Percentiles rank a stretch among this genome's conserved stretches.
Evolutionary conservation across 53 echinoderm and acorn worm genomes (phyloP).

Genomic region (Holothuria scabra): DNA sequence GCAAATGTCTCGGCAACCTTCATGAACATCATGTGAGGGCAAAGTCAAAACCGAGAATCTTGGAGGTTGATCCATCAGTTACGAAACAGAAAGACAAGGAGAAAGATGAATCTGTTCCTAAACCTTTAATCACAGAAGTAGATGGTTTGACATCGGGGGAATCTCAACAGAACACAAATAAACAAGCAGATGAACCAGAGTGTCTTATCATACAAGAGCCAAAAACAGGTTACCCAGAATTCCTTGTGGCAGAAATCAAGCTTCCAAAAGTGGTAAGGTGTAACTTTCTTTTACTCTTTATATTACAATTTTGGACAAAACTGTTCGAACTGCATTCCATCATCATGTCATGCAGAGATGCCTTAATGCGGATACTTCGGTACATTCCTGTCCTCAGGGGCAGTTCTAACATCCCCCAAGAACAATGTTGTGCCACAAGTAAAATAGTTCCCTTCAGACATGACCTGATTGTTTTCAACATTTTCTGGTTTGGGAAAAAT

Average conservation of each 20-base stretch:
- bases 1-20: conserved; percentile 76
- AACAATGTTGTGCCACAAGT: too few species aligned
- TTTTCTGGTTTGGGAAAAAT: too few species aligned
- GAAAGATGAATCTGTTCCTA: conserved; percentile 18
- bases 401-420: too few species aligned
- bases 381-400: too few species aligned
- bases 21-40: conserved; percentile 83
- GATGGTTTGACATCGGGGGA: not conserved
- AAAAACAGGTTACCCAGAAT: conserved; percentile 91
- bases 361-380: too few species aligned
- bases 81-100: not conserved
- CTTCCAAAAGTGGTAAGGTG: conserved; percentile 88
- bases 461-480: too few species aligned
- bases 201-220: conserved; percentile 88
- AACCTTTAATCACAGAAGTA: conserved; percentile 77
- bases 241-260: conserved; percentile 84
- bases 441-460: too few species aligned
- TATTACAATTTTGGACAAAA: too few species aligned
- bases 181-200: conserved; percentile 66
- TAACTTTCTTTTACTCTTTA: too few species aligned
- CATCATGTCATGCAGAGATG: too few species aligned
- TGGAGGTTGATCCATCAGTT: conserved; percentile 58
- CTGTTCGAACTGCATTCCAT: too few species aligned
- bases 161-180: not conserved
- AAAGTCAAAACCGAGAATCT: conserved; percentile 90